Evolutionary conservation across 2,888 invertebrate genomes (phyloP), one percentile per base, ranked within the genome.

Genomic region (Charanyca ferruginea): DNA sequence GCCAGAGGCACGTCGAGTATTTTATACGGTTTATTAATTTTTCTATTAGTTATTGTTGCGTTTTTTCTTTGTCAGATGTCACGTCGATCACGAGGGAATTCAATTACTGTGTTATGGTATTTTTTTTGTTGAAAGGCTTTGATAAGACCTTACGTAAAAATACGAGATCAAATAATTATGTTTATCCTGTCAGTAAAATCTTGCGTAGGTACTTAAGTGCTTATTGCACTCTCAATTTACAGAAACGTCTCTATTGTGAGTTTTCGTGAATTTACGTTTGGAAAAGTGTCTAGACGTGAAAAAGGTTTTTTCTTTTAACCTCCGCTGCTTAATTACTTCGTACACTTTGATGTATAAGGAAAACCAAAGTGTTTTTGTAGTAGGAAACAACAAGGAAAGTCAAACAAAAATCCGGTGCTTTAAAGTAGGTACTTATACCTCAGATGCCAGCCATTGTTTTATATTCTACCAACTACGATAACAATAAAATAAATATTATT

Each of bases 11-110:
- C 77, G 83, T 67, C 58, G 65, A 81, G 85, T 83, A 85, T 88
- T 87, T 86, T 84, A 86, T 87, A 88, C 85, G 90, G 89, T 90
- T 90, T 91, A 91, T 92, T 91, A 91, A 90, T 90, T 91, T n/a
- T 91, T 88, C 87, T 89, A 90, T 91, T 86, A 87, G 85, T 84
- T 87, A 90, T 89, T 89, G 88, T 91, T 85, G 79, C 70, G 45
- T 73, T 65, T 79, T 84, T 85, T 53, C 60, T 49, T 65, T 72
- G 64, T 64, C 18, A 58, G 35, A 45, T 52, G 76, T 49, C 67
- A 57, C 57, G 80, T 76, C 73, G 22, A 73, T 78, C 80, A 60
- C 2, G 20, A 9, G 7, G 35, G 62, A 57, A 49, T 79, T 22
- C 48, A 35, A 68, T 75, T 62, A 74, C 18, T n/a, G 23, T 9